Conservation (phyloP, 2,113 vertebrate genomes). For the Grantiella picta region DNA sequence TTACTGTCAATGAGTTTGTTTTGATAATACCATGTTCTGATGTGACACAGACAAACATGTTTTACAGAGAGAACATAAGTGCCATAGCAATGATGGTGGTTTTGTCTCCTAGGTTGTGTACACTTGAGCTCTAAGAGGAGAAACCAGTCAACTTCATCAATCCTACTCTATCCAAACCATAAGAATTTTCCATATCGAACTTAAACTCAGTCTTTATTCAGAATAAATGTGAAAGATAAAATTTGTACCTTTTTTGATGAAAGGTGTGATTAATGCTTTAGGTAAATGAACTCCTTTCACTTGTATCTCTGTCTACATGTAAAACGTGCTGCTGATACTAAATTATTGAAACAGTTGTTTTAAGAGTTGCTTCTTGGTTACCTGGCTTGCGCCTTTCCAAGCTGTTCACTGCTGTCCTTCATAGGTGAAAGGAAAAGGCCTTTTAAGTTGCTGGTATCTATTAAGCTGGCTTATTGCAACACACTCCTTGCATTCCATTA, state of each 20-base stretch:
- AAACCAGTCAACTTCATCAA: neutral
- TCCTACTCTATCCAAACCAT: neutral
- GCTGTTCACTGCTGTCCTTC: neutral
- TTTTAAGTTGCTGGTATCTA: neutral
- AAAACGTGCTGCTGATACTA: neutral
- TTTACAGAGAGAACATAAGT: neutral
- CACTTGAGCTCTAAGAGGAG: neutral
- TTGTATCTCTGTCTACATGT: neutral
- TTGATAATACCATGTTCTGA: neutral
- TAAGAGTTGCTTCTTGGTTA: neutral
- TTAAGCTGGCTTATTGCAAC: conserved; percentile 26
- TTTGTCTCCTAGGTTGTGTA: neutral
- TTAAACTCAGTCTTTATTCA: neutral
- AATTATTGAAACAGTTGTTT: neutral
- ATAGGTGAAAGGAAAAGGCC: conserved; percentile 8
- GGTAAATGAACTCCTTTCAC: neutral
- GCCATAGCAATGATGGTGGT: neutral
- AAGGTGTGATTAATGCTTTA: neutral
- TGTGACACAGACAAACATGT: neutral
- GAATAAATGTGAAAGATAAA: neutral
- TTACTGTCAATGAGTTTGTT: neutral
- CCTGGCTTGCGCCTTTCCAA: neutral
- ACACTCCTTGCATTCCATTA: conserved; percentile 41
- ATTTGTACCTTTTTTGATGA: neutral
- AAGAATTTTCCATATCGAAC: neutral